Base-by-base conservation (phyloP, 1,140 invertebrate species). In the Lysiphlebus fabarum region DNA sequence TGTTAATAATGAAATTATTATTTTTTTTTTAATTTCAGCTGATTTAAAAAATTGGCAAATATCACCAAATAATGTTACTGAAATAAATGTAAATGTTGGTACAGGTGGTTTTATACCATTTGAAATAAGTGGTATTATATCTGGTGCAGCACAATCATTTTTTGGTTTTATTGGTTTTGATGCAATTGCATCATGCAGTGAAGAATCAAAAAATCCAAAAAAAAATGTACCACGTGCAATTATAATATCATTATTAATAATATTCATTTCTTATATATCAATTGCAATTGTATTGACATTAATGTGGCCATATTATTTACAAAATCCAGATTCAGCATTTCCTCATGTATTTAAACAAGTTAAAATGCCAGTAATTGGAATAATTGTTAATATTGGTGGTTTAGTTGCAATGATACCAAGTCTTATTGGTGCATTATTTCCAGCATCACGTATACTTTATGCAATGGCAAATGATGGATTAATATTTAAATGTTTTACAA, bases 151-250 rank as follows among this genome's bases (percentile, higher is more conserved):
- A 0, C 93, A 90, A 53, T 95, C 92, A 75, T 96, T 96, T 76
- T 96, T 87, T 71, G 92, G 91, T 38, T 95, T 93, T 70, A 90
- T 95, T 9, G 92, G 92, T 47, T 95, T 95, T 68, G 93, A 95
- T 78, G 86, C 87, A 50, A 87, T 95, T 51, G 92, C 93, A 8
- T 93, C 92, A 6, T 93, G 91, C 1, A 88, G 88, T 4, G 87
- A 89, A 66, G 87, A 91, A 79, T 93, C 92, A 0, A 91, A 90
- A 69, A 94, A 94, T 77, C 93, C 93, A 1, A 88, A 93, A 73
- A 83, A 85, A 62, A 86, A 90, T 53, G 95, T 96, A 51, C 93
- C 93, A 0, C 72, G 95, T 50, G 88, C 91, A n/a, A 95, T 96
- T 53, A 85, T 93, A 7, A 68, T 94, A 1, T 92, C 91, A 0